These are phyloP conservation scores for Cancer borealis DNA, from an alignment of 2,888 invertebrate genomes.

Conservation along the genomic window DNA sequence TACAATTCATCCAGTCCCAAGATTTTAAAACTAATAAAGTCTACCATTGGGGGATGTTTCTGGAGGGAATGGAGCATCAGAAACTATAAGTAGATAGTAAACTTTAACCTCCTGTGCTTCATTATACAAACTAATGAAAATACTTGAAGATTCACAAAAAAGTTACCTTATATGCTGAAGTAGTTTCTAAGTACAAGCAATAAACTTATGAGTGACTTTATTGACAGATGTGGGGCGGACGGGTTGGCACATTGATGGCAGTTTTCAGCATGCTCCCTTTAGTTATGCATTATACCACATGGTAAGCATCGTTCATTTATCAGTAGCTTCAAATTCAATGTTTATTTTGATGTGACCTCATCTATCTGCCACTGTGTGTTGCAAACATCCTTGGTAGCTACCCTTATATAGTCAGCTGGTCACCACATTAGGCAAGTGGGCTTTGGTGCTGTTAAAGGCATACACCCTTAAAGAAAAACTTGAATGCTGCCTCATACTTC, in stretches of 20 bases:
- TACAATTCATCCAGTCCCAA: no score
- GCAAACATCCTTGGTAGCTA: no score
- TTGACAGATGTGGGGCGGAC: conserved; percentile 76
- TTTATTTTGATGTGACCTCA: background rate
- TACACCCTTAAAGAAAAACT: background rate
- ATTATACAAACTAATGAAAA: background rate
- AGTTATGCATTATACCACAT: conserved; percentile 73
- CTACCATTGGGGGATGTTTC: no score
- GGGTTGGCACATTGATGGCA: conserved; percentile 77
- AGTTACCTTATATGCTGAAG: background rate
- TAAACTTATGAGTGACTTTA: background rate
- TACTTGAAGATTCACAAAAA: background rate
- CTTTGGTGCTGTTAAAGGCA: no score
- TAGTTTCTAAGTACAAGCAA: background rate
- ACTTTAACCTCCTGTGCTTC: background rate
- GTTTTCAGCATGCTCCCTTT: conserved; percentile 77
- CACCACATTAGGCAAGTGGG: no score
- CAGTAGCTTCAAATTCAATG: background rate
- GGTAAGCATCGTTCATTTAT: conserved; percentile 51
- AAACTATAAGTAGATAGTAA: no score
- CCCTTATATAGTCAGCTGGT: no score
- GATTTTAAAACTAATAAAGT: no score
- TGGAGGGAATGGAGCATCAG: no score
- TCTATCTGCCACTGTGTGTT: background rate
- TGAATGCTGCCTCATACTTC: background rate